These are phyloP conservation scores for Conger conger DNA, from an alignment of 2,113 vertebrate genomes.

Conservation along the genomic window DNA sequence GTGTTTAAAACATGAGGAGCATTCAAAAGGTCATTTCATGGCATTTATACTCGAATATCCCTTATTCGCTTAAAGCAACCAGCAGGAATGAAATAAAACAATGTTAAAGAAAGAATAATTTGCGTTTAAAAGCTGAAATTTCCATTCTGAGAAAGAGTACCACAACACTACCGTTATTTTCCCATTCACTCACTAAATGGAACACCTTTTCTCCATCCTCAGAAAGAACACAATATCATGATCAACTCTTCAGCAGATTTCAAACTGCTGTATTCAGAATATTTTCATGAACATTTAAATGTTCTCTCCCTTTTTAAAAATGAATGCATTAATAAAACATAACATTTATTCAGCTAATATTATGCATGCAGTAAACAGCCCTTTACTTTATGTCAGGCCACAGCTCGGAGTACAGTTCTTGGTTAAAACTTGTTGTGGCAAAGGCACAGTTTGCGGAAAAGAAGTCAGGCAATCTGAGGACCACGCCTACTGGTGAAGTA, in stretches of 20 bases:
- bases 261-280: background rate
- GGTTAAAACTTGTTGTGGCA: no score
- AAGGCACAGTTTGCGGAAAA: no score
- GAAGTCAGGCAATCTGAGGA: no score
- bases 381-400: no score
- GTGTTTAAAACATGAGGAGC: slow-evolving; percentile 37
- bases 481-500: no score
- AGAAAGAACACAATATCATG: background rate
- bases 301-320: no score
- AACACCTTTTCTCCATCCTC: slow-evolving; percentile 9
- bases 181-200: background rate
- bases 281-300: background rate
- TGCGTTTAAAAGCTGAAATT: slow-evolving; percentile 41
- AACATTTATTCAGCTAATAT: no score
- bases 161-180: background rate
- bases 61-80: slow-evolving; percentile 37
- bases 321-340: no score
- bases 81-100: slow-evolving; percentile 34
- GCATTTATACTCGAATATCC: slow-evolving; percentile 43
- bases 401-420: no score
- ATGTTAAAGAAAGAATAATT: slow-evolving; percentile 25
- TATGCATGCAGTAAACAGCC: no score
- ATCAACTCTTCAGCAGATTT: background rate
- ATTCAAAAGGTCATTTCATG: slow-evolving; percentile 49
- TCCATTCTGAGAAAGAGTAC: background rate